Conservation (phyloP, 2,113 vertebrate genomes). For the Brienomyrus longianalis region DNA sequence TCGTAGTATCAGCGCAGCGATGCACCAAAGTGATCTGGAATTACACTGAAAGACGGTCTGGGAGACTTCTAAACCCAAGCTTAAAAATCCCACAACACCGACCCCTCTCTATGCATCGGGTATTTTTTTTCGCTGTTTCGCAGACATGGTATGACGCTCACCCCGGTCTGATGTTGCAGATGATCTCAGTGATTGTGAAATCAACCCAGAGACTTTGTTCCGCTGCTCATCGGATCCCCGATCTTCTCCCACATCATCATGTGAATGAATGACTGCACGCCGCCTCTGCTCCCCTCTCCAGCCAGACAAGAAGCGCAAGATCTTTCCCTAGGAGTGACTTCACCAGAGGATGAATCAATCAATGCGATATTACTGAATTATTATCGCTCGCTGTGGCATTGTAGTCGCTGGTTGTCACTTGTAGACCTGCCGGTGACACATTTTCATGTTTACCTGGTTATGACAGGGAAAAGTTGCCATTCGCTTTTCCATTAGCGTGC, state of each 20-base stretch:
- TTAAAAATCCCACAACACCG: neutral
- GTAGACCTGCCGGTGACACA: neutral
- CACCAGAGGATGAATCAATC: neutral
- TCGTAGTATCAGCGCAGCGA: conserved; percentile 36
- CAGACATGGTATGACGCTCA: conserved; percentile 9
- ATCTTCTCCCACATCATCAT: neutral
- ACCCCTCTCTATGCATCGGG: neutral
- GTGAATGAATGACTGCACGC: neutral
- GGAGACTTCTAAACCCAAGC: neutral
- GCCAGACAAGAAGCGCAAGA: neutral
- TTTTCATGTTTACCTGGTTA: neutral
- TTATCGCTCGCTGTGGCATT: neutral
- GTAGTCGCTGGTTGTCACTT: neutral
- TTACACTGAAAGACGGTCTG: neutral
- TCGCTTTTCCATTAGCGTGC: neutral
- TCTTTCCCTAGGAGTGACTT: neutral
- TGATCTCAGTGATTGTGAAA: conserved; percentile 9
- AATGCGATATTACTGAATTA: neutral
- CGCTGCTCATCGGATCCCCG: neutral
- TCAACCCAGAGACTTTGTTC: neutral
- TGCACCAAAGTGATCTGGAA: neutral
- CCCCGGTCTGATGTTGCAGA: conserved; percentile 25
- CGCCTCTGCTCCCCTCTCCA: neutral
- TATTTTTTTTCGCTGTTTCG: neutral
- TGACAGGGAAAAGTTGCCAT: neutral